Evolutionary conservation across 2,888 invertebrate species (phyloP).

Genomic region (Spilosoma lubricipeda): DNA sequence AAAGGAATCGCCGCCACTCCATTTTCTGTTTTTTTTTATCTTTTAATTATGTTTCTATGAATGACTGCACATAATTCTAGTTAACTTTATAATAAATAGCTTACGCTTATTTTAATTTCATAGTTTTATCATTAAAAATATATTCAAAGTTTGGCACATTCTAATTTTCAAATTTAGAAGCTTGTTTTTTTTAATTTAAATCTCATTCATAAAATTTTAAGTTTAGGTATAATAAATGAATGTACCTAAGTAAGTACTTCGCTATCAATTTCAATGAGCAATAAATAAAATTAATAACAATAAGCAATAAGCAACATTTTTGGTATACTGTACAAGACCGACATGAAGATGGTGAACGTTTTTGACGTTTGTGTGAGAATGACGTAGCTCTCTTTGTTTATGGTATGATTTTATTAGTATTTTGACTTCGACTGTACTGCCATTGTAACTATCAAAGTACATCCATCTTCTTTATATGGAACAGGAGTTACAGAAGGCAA

Average conservation of each 20-base stretch:
- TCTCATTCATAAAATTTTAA: background rate
- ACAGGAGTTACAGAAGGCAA: background rate
- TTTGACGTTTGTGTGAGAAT: conserved; percentile 17
- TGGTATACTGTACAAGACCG: conserved; percentile 32
- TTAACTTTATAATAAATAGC: background rate
- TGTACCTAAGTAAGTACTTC: background rate
- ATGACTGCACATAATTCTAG: conserved; percentile 3
- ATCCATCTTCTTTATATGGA: background rate
- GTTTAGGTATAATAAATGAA: background rate
- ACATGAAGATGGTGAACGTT: conserved; percentile 15
- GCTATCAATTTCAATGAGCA: conserved; percentile 1
- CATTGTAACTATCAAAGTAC: background rate
- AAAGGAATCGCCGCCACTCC: conserved; percentile 12
- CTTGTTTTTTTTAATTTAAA: background rate
- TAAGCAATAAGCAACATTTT: conserved; percentile 34
- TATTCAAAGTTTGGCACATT: no score
- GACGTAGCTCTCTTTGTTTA: conserved; percentile 8
- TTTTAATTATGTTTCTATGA: conserved; percentile 19
- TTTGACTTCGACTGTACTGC: background rate
- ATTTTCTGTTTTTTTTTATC: conserved; percentile 13
- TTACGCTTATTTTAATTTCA: background rate
- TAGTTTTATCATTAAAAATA: no score
- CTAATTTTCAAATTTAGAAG: background rate
- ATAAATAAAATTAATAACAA: conserved; percentile 30
- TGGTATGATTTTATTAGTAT: conserved; percentile 4